These are phyloP conservation scores for Selenia dentaria DNA, from an alignment of 2,888 invertebrate species.

Conservation along the genomic window DNA sequence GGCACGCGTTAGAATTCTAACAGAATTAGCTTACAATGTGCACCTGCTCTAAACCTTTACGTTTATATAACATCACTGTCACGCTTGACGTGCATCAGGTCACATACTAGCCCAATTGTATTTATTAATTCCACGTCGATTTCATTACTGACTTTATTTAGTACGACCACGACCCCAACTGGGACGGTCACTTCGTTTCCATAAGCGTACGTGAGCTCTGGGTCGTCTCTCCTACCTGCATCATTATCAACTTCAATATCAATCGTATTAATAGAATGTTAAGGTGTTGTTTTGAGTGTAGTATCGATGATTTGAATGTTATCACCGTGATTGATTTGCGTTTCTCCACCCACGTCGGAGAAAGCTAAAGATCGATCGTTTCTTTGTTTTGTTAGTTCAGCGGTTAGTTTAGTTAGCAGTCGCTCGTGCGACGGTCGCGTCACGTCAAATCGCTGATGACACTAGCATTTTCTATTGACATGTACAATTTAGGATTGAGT, in stretches of 20 bases:
- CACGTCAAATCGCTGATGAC: slow-evolving; percentile 52
- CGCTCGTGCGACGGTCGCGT: slow-evolving; percentile 32
- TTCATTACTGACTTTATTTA: slow-evolving; percentile 60
- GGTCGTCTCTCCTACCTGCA: slow-evolving; percentile 36
- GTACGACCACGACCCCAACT: slow-evolving; percentile 48
- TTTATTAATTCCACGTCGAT: slow-evolving; percentile 49
- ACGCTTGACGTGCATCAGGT: slow-evolving; percentile 32
- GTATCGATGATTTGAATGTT: slow-evolving; percentile 17
- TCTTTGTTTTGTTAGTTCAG: slow-evolving; percentile 56
- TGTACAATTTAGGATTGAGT: slow-evolving; percentile 45
- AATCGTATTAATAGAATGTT: slow-evolving; percentile 39
- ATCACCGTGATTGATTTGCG: slow-evolving; percentile 50
- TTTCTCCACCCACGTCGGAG: slow-evolving; percentile 53
- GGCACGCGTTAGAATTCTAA: too few species aligned
- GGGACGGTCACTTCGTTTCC: slow-evolving; percentile 52
- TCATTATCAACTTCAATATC: slow-evolving; percentile 27
- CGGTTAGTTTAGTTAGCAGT: slow-evolving; percentile 57
- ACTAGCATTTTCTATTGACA: slow-evolving; percentile 74
- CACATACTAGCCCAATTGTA: slow-evolving; percentile 40
- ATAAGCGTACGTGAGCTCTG: slow-evolving; percentile 55
- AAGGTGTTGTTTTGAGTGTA: slow-evolving; percentile 43
- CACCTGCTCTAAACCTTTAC: too few species aligned
- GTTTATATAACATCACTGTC: neutral
- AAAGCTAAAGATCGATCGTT: slow-evolving; percentile 61
- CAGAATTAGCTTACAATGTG: too few species aligned